A percentile compares a stretch with the other conserved stretches of the same genome.
Conservation (phyloP, 2,888 invertebrate genomes). For the Acleris holmiana region DNA sequence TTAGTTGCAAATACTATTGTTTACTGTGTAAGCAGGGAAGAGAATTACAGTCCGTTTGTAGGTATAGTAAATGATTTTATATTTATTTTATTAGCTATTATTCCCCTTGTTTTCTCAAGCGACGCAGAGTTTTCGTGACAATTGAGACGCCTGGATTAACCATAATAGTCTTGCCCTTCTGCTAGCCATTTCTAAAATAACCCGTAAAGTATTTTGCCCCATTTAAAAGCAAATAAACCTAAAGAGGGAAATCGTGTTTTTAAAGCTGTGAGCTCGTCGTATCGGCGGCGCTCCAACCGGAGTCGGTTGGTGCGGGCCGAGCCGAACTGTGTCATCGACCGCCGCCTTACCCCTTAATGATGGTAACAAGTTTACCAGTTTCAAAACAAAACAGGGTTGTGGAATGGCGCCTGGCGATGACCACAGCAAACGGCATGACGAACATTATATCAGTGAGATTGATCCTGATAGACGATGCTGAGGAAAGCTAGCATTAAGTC, state of each 20-base stretch:
- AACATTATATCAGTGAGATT: conserved; percentile 57
- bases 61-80: too few relatives aligned
- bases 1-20: not conserved
- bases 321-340: conserved; percentile 69
- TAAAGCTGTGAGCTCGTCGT: conserved; percentile 55
- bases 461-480: conserved; percentile 62
- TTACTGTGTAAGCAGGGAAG: not conserved
- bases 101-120: too few relatives aligned
- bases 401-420: conserved; percentile 9
- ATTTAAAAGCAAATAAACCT: not conserved
- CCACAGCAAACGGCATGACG: conserved; percentile 62
- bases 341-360: conserved; percentile 38
- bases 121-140: too few relatives aligned
- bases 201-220: not conserved
- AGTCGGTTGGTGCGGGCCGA: conserved; percentile 66
- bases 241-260: conserved; percentile 24
- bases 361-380: too few relatives aligned
- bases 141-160: too few relatives aligned
- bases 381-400: too few relatives aligned
- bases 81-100: too few relatives aligned
- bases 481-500: conserved; percentile 67
- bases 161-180: too few relatives aligned
- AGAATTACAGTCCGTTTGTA: too few relatives aligned
- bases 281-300: conserved; percentile 62
- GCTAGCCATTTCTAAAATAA: too few relatives aligned